Evolutionary conservation across 2,888 invertebrate species (phyloP).

Genomic region (Fissipunctia ypsillon): DNA sequence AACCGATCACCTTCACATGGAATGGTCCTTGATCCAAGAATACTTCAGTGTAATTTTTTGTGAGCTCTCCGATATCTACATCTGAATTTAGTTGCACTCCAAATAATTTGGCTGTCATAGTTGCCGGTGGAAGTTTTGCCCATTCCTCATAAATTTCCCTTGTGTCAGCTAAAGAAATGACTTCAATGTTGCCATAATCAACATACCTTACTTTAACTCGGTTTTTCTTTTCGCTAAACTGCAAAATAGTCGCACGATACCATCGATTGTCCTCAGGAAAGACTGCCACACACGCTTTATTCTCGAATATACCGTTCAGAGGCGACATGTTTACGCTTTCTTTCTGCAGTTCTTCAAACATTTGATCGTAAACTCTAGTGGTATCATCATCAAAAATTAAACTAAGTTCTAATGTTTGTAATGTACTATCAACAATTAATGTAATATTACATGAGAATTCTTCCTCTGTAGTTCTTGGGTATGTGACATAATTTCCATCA

Average conservation of each 20-base stretch:
- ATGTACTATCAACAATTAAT: conserved; percentile 79
- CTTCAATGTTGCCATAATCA: conserved; percentile 93
- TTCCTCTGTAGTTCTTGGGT: conserved; percentile 67
- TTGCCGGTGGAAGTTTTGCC: conserved; percentile 87
- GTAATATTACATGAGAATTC: conserved; percentile 80
- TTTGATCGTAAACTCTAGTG: conserved; percentile 81
- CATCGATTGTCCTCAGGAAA: conserved; percentile 92
- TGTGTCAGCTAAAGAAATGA: conserved; percentile 83
- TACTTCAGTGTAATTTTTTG: conserved; percentile 74
- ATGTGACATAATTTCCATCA: conserved; percentile 71
- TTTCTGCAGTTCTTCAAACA: conserved; percentile 88
- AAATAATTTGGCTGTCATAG: conserved; percentile 87
- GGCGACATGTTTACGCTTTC: conserved; percentile 82
- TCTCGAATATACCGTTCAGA: conserved; percentile 84
- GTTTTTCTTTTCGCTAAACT: conserved; percentile 82
- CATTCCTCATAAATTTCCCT: conserved; percentile 88
- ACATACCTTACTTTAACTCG: conserved; percentile 92
- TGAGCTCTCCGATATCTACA: conserved; percentile 74
- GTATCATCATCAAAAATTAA: conserved; percentile 83
- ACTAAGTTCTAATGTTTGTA: conserved; percentile 78
- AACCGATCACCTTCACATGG: conserved; percentile 75
- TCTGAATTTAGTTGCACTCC: conserved; percentile 79
- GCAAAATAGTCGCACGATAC: conserved; percentile 93
- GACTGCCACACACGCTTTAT: conserved; percentile 92
- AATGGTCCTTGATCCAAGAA: conserved; percentile 82